Evolutionary conservation across 35 echinoderm and acorn worm genomes (phyloP).

Genomic region (Lytechinus pictus): DNA sequence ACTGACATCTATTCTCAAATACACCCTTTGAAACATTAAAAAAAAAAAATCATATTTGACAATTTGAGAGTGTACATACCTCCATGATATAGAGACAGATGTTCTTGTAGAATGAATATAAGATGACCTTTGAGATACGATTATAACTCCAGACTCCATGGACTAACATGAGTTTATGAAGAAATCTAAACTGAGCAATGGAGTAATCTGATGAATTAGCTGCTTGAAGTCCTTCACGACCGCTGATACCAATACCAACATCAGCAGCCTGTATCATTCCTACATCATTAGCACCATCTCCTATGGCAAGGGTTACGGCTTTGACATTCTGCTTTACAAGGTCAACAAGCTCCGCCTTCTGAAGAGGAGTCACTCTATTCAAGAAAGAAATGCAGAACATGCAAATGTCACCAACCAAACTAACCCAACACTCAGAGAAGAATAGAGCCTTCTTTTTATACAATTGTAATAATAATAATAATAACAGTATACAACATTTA

Average conservation of each 20-base stretch:
- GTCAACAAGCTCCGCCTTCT: constrained; percentile 96
- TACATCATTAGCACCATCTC: constrained; percentile 97
- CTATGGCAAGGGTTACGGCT: constrained; percentile 88
- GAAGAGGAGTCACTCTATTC: constrained; percentile 78
- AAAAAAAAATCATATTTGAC: background rate
- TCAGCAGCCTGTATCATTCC: constrained; percentile 97
- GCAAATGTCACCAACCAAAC: background rate
- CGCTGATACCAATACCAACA: constrained; percentile 97
- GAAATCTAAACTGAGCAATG: constrained; percentile 97
- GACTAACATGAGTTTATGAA: constrained; percentile 92
- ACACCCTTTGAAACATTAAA: background rate
- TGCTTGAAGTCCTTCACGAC: constrained; percentile 92
- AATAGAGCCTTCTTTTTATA: too few species aligned
- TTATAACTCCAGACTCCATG: constrained; percentile 97
- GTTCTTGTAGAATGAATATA: constrained; percentile 99
- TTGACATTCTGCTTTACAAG: constrained; percentile 81
- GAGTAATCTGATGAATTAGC: constrained; percentile 96
- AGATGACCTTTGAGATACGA: constrained; percentile 93
- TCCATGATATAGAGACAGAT: constrained; percentile 99
- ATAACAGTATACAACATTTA: too few species aligned
- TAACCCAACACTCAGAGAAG: too few species aligned
- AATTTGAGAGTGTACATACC: constrained; percentile 44
- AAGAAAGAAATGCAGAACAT: background rate
- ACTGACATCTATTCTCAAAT: background rate
- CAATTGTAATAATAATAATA: too few species aligned